A percentile compares a stretch with the other conserved stretches of the same genome.
phyloP scores from a whole-genome alignment of 2,888 invertebrate genomes.

The Noctua fimbriata region DNA sequence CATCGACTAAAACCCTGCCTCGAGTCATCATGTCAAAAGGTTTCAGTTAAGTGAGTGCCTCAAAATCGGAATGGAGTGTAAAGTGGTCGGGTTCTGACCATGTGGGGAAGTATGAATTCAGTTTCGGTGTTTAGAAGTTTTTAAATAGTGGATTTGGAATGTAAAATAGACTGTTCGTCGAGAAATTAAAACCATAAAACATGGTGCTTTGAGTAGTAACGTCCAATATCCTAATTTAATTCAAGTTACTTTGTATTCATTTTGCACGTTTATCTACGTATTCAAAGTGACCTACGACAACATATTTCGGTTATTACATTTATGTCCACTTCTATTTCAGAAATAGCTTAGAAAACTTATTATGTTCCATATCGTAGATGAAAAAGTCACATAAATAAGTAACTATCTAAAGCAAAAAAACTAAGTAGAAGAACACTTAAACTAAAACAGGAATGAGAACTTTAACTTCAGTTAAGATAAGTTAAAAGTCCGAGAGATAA shows the following conservation, averaged over 20 bases:
- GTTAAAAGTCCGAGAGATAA: constrained; percentile 54
- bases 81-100: constrained; percentile 28
- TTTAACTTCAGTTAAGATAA: constrained; percentile 59
- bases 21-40: constrained; percentile 56
- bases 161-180: neutral
- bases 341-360: neutral
- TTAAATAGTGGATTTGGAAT: neutral
- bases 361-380: neutral
- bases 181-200: neutral
- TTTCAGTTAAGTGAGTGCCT: constrained; percentile 41
- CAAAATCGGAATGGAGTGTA: constrained; percentile 34
- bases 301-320: neutral
- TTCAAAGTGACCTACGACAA: neutral
- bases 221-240: neutral
- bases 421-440: constrained; percentile 53
- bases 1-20: constrained; percentile 54
- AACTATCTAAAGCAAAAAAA: constrained; percentile 13
- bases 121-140: neutral
- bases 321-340: neutral
- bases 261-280: neutral
- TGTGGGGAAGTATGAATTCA: neutral
- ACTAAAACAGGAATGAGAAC: constrained; percentile 49
- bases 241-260: neutral
- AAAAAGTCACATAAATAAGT: constrained; percentile 9
- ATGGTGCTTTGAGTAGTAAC: too few species aligned